phyloP scores from a whole-genome alignment of 2,113 vertebrate genomes.

The Xiphias gladius region DNA sequence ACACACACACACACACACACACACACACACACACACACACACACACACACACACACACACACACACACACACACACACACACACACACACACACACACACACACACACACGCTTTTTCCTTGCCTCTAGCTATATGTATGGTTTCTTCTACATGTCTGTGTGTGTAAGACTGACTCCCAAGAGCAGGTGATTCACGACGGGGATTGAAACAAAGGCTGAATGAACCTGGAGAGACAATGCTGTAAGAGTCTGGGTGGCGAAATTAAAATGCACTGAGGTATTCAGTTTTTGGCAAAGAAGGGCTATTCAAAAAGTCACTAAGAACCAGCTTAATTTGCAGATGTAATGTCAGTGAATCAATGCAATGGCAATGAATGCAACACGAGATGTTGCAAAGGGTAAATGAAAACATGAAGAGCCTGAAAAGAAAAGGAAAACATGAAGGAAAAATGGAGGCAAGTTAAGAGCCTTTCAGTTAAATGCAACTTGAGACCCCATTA shows the following conservation, averaged over 20 bases:
- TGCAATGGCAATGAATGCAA: no score
- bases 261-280: slow-evolving; percentile 2
- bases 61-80: no score
- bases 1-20: no score
- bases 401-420: neutral
- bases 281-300: neutral
- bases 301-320: no score
- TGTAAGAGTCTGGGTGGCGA: slow-evolving; percentile 4
- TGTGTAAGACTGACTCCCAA: slow-evolving; percentile 3
- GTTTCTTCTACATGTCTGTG: slow-evolving; percentile 33
- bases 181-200: slow-evolving; percentile 42
- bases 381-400: neutral
- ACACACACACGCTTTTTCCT: neutral
- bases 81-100: no score
- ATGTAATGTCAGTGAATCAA: neutral
- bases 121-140: neutral
- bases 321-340: neutral
- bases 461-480: slow-evolving; percentile 15
- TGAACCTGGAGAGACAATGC: neutral
- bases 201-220: slow-evolving; percentile 23
- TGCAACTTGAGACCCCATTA: slow-evolving; percentile 1
- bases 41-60: no score
- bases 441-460: neutral
- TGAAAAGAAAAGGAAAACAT: neutral
- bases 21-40: no score